Conservation (phyloP, 2,797 vertebrate genomes). For the Moxostoma hubbsi region DNA sequence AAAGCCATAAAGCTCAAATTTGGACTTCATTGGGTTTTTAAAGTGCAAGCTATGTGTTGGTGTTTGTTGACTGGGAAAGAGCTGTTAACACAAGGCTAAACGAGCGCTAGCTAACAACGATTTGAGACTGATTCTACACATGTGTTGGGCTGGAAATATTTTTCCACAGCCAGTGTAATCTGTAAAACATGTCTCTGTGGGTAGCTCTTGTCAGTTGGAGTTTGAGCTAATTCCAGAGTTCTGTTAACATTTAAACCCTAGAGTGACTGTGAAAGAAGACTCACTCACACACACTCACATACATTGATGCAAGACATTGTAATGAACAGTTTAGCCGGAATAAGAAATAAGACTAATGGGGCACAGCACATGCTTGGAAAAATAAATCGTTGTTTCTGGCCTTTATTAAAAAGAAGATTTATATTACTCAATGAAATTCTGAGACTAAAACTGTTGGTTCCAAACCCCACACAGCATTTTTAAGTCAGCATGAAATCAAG, state of each 20-base stretch:
- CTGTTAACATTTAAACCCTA: slow-evolving; percentile 31
- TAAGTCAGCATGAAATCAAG: too few relatives aligned
- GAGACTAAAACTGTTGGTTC: too few relatives aligned
- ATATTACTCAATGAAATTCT: too few relatives aligned
- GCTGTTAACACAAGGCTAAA: neutral
- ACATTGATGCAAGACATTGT: slow-evolving; percentile 26
- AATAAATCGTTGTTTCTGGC: neutral
- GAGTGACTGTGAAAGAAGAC: neutral
- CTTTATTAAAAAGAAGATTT: neutral
- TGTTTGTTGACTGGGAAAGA: neutral
- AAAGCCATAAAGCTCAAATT: too few relatives aligned
- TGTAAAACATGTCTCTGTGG: slow-evolving; percentile 21
- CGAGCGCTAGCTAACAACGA: neutral
- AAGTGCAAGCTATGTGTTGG: neutral
- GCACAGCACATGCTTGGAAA: neutral
- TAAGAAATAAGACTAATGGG: neutral
- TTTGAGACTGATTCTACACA: neutral
- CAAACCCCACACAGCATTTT: too few relatives aligned
- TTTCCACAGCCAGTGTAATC: slow-evolving; percentile 8
- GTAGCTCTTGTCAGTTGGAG: neutral
- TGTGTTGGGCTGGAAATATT: slow-evolving; percentile 7
- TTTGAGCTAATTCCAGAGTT: slow-evolving; percentile 21
- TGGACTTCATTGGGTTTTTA: too few relatives aligned
- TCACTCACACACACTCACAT: neutral
- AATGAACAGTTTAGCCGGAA: slow-evolving; percentile 22